Conservation (phyloP, 1,140 invertebrate species). For the Thaumatotibia leucotreta region DNA sequence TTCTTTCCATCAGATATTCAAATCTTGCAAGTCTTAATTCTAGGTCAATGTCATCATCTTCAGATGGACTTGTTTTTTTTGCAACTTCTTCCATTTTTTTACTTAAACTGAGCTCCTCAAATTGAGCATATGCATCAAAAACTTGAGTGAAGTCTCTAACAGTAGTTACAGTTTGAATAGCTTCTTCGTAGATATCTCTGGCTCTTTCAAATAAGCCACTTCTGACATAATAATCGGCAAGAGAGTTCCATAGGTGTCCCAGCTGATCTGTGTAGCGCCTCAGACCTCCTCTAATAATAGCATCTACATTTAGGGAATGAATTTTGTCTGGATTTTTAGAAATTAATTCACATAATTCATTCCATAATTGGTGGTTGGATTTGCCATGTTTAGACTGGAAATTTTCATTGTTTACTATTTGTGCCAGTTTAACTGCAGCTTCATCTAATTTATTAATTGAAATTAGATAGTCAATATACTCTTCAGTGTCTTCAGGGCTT, state of each 20-base stretch:
- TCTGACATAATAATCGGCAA: slow-evolving; percentile 98
- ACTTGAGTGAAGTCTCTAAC: slow-evolving; percentile 99
- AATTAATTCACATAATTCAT: slow-evolving; percentile 98
- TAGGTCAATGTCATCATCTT: slow-evolving; percentile 96
- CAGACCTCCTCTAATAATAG: slow-evolving; percentile 97
- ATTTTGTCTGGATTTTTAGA: slow-evolving; percentile 98
- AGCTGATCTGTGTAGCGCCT: slow-evolving; percentile 97
- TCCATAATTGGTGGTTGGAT: slow-evolving; percentile 99
- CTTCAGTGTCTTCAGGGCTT: slow-evolving; percentile 95
- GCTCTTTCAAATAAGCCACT: slow-evolving; percentile 98
- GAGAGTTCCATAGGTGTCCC: slow-evolving; percentile 98
- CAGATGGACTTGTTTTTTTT: slow-evolving; percentile 80
- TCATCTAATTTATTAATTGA: slow-evolving; percentile 93
- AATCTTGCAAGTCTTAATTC: slow-evolving; percentile 94
- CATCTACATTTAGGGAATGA: slow-evolving; percentile 96
- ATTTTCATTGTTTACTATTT: slow-evolving; percentile 97
- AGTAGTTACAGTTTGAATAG: slow-evolving; percentile 97
- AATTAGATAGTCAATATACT: slow-evolving; percentile 96
- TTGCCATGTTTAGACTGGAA: slow-evolving; percentile 99
- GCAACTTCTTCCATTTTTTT: slow-evolving; percentile 94
- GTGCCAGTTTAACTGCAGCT: slow-evolving; percentile 92
- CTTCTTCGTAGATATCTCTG: slow-evolving; percentile 99
- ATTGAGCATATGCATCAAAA: slow-evolving; percentile 99
- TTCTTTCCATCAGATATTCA: slow-evolving; percentile 96
- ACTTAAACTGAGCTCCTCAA: slow-evolving; percentile 96